Evolutionary conservation across 1,140 invertebrate genomes (phyloP), one percentile per base, ranked within the genome.

Genomic region (Philaenus spumarius): DNA sequence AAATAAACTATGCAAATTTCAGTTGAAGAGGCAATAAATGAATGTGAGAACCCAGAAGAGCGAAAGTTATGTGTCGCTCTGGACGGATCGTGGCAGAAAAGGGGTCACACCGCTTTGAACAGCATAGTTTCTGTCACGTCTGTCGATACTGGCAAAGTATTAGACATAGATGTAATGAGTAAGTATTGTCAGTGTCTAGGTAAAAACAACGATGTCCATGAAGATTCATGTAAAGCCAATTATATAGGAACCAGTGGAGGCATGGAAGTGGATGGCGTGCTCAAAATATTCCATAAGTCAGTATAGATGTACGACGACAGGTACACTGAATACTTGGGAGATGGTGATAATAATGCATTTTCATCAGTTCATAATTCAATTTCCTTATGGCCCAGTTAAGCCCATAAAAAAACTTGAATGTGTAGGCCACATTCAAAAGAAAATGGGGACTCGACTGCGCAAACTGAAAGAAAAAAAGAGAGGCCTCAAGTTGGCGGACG

Each of bases 181-280:
- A 62, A 62, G 43, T 62, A 46, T 42, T 62, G 60, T 52, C 2
- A 22, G 15, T 61, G 58, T 30, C 58, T 24, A 4, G 30, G 52
- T 15, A 61, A 45, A 23, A 15, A n/a, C 5, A 52, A 53, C 0
- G 40, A 58, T 35, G 22, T 24, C 14, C 47, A 51, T 19, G 37
- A 43, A 15, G 34, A 6, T 6, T 15, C n/a, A 12, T 60, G 50
- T 47, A 47, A 45, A 15, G 58, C 39, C 7, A 67, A 66, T 55
- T 63, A 61, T 46, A 22, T 23, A 20, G 63, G 62, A 42, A 64
- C 52, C 35, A 64, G 62, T 55, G 65, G 59, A 42, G 63, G 57
- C 40, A 67, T 66, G 65, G 62, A 67, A 45, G 55, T 60, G 12
- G 57, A 59, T n/a, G 59, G 59, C 22, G 62, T 60, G 22, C 20